Evolutionary conservation across 2,888 invertebrate genomes (phyloP), one percentile per base, ranked within the genome.

Genomic region (Tenthredo livida): DNA sequence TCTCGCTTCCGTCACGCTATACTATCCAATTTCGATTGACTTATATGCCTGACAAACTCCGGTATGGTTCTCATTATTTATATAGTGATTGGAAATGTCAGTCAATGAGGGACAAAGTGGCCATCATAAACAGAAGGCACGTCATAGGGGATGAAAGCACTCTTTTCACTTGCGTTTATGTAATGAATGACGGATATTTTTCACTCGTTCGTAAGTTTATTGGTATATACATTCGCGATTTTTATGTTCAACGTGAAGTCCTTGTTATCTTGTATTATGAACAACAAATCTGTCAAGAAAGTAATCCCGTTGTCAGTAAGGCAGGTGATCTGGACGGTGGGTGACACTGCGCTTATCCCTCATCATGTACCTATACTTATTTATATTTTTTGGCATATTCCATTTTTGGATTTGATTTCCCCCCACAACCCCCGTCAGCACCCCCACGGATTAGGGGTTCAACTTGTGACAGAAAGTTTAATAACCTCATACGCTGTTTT

Each of bases 1-100:
- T 58, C 80, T 80, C 37, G 40, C 33, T 61, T 61, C 40, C 58
- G 80, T 80, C 80, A 80, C 80, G 61, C 80, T 80, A 54, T 33
- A 54, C 3, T 77, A 61, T 61, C 37, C 40, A 61, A 80, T 80
- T 80, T 54, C 54, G n/a, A 78, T 58, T 58, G 77, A 78, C 78
- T 58, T 75, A 29, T 75, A 15, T 15, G 47, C 15, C 77, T 54
- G 77, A 17, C 29, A 37, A 33, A 75, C 75, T 7, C 54, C n/a
- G 54, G 17, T 25, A 50, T 77, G 3, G 29, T 17, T 54, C 10
- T 54, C 47, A 77, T 54, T 54, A 29, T 33, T 77, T 10, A 10
- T 43, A 47, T 29, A 33, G 17, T 29, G 77, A 75, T 75, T 37
- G 47, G 7, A 75, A 21, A 33, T 50, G 29, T 33, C 77, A 77